A percentile compares a stretch with the other conserved stretches of the same genome.
Evolutionary conservation across 1,140 invertebrate species (phyloP).

Genomic region (Scaptomyza montana): DNA sequence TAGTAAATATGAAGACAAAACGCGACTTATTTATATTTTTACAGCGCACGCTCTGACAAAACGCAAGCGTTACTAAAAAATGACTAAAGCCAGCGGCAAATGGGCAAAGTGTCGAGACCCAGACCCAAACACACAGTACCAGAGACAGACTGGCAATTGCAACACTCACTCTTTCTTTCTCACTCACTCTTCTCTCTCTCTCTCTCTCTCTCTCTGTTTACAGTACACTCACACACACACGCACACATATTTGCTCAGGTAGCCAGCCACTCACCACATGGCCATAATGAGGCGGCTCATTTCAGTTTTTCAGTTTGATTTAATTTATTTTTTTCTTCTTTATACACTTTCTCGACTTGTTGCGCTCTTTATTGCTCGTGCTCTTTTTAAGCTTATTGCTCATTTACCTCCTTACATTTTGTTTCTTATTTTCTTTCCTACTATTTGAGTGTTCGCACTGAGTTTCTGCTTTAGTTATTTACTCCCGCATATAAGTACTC

Average conservation of each 20-base stretch:
- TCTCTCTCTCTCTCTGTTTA: constrained; percentile 24
- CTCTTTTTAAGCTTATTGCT: constrained; percentile 23
- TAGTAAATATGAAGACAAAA: constrained; percentile 32
- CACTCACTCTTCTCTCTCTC: constrained; percentile 22
- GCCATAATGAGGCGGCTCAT: constrained; percentile 40
- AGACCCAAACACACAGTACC: constrained; percentile 25
- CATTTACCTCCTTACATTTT: constrained; percentile 24
- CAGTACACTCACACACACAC: constrained; percentile 15
- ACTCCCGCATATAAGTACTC: background rate
- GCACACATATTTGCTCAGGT: constrained; percentile 25
- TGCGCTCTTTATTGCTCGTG: constrained; percentile 37
- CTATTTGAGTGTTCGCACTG: constrained; percentile 41
- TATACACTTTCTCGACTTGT: constrained; percentile 49
- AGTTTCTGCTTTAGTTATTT: constrained; percentile 27
- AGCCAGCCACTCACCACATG: constrained; percentile 15
- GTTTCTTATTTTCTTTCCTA: constrained; percentile 7
- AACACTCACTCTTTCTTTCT: constrained; percentile 29
- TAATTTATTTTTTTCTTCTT: constrained; percentile 19
- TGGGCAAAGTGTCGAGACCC: constrained; percentile 64
- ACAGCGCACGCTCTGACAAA: constrained; percentile 70
- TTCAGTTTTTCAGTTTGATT: constrained; percentile 32
- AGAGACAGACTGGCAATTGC: constrained; percentile 55
- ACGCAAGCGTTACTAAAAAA: constrained; percentile 80
- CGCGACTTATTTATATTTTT: constrained; percentile 10
- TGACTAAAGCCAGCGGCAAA: constrained; percentile 74